Percentiles rank a stretch among this genome's conserved stretches.
phyloP scores from a whole-genome alignment of 1,140 invertebrate genomes.

The Mya arenaria region DNA sequence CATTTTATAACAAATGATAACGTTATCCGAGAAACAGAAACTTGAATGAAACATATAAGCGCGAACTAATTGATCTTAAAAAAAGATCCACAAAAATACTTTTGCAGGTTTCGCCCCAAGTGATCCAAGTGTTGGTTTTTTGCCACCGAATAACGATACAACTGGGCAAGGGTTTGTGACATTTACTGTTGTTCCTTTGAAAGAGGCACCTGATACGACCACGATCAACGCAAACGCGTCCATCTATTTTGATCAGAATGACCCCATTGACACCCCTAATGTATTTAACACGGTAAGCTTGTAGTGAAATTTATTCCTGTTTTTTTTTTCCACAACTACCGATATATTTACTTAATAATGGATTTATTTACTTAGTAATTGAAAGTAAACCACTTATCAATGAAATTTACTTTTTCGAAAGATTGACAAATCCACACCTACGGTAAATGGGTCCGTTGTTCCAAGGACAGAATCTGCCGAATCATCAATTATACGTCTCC shows the following conservation, averaged over 20 bases:
- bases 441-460: not conserved
- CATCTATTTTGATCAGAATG: constrained; percentile 56
- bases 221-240: constrained; percentile 39
- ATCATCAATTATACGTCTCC: not conserved
- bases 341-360: too few relatives aligned
- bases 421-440: constrained; percentile 11
- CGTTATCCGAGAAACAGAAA: too few relatives aligned
- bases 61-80: too few relatives aligned
- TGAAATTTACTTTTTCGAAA: too few relatives aligned
- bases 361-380: too few relatives aligned
- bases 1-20: too few relatives aligned
- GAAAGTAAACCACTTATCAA: too few relatives aligned
- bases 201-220: not conserved
- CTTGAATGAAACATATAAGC: too few relatives aligned
- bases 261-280: constrained; percentile 52
- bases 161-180: constrained; percentile 51
- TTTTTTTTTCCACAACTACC: too few relatives aligned
- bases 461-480: not conserved
- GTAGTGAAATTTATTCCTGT: too few relatives aligned
- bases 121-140: constrained; percentile 42
- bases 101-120: constrained; percentile 39
- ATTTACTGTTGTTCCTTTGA: constrained; percentile 50
- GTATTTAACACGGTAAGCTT: constrained; percentile 48
- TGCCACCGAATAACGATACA: constrained; percentile 58
- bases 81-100: too few relatives aligned